phyloP scores from a whole-genome alignment of 2,113 vertebrate species.

The Phoenicopterus ruber region DNA sequence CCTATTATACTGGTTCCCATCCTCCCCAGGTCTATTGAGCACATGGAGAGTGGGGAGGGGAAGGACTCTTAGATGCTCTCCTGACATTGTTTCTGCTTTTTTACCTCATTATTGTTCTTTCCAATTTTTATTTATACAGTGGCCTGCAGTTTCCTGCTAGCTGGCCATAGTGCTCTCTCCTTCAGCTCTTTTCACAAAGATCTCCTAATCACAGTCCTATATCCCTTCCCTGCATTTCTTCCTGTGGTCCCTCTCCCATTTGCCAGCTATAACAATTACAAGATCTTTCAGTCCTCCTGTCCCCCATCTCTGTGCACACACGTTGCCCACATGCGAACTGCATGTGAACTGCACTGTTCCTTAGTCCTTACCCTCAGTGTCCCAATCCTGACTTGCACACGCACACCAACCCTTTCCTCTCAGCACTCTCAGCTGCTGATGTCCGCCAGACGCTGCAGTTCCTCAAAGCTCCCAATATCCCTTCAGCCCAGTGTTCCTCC shows the following conservation, averaged over 20 bases:
- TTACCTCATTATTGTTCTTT: neutral
- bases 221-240: neutral
- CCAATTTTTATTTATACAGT: neutral
- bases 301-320: neutral
- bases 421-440: neutral
- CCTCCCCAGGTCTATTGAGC: neutral
- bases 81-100: neutral
- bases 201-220: neutral
- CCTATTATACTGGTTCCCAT: neutral
- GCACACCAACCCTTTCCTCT: neutral
- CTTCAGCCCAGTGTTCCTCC: neutral
- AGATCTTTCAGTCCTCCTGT: neutral
- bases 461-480: neutral
- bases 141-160: neutral
- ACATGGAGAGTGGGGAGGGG: rapidly evolving
- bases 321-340: too few relatives aligned
- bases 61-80: neutral
- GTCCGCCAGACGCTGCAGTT: neutral
- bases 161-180: neutral
- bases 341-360: neutral
- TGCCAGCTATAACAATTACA: neutral
- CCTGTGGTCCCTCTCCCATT: neutral
- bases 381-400: neutral
- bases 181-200: neutral
- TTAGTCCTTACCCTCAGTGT: neutral